Percentiles rank a stretch among this genome's conserved stretches.
These are phyloP conservation scores for Aproaerema taeniolella DNA, from an alignment of 2,888 invertebrate genomes.

Conservation along the genomic window DNA sequence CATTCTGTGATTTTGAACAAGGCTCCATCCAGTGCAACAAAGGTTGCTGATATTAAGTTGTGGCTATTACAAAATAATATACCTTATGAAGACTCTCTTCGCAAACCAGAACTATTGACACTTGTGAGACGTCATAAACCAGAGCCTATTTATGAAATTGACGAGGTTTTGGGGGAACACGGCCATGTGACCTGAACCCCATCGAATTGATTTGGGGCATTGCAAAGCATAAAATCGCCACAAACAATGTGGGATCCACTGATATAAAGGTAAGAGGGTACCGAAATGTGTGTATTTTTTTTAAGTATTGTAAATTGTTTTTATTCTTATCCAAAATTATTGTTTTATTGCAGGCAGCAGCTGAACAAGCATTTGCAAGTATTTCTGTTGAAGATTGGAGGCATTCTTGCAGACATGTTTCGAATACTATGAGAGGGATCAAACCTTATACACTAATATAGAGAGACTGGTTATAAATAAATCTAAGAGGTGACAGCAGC, in stretches of 20 bases:
- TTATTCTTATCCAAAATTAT: no score
- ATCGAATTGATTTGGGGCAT: slow-evolving; percentile 23
- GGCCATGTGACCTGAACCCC: slow-evolving; percentile 23
- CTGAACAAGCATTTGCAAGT: no score
- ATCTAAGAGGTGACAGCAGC: no score
- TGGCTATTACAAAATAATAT: slow-evolving; percentile 25
- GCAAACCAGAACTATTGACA: slow-evolving; percentile 19
- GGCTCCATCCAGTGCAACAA: slow-evolving; percentile 6
- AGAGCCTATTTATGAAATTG: slow-evolving; percentile 21
- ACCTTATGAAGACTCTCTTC: slow-evolving; percentile 17
- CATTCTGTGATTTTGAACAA: slow-evolving; percentile 15
- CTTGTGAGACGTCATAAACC: slow-evolving; percentile 14
- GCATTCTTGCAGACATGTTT: no score
- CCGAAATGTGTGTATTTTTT: no score
- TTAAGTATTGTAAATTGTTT: no score
- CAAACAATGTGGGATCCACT: slow-evolving; percentile 18
- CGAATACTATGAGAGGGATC: no score
- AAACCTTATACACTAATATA: no score
- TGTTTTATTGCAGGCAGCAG: no score
- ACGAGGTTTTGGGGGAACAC: slow-evolving; percentile 21
- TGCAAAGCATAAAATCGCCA: slow-evolving; percentile 18
- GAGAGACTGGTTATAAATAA: no score
- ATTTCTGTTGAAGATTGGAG: no score
- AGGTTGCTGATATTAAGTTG: slow-evolving; percentile 19
- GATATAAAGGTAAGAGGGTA: no score